These are phyloP conservation scores for Anastatus disparis DNA, from an alignment of 1,140 invertebrate species.

Conservation along the genomic window DNA sequence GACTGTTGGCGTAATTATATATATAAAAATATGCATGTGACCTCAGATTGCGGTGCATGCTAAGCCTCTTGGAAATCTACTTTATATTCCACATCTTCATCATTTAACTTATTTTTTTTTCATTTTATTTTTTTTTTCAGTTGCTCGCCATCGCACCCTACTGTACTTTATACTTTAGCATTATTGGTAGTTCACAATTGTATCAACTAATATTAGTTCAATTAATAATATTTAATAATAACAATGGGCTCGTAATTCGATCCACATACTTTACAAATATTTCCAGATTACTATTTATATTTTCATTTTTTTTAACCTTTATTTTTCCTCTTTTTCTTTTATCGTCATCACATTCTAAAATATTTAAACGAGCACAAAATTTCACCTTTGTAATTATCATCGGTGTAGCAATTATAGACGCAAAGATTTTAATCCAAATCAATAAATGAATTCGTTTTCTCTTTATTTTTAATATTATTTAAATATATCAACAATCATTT, in stretches of 20 bases:
- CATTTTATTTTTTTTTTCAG: not conserved
- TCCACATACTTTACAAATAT: slow-evolving; percentile 44
- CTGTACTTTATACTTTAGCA: slow-evolving; percentile 36
- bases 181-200: slow-evolving; percentile 47
- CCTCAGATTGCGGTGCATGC: slow-evolving; percentile 45
- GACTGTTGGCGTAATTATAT: slow-evolving; percentile 39
- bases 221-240: slow-evolving; percentile 53
- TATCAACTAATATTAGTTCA: slow-evolving; percentile 52
- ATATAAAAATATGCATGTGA: slow-evolving; percentile 54
- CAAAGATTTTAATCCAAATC: slow-evolving; percentile 32
- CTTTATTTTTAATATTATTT: slow-evolving; percentile 11
- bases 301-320: slow-evolving; percentile 33
- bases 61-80: slow-evolving; percentile 51
- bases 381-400: slow-evolving; percentile 30
- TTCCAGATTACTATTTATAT: slow-evolving; percentile 42
- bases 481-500: not conserved
- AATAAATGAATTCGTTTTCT: slow-evolving; percentile 7
- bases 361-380: slow-evolving; percentile 36
- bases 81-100: slow-evolving; percentile 27
- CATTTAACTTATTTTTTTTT: slow-evolving; percentile 36
- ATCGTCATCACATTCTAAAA: slow-evolving; percentile 36
- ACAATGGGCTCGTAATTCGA: slow-evolving; percentile 50
- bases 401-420: slow-evolving; percentile 6
- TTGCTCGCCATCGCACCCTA: slow-evolving; percentile 41
- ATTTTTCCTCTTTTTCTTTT: slow-evolving; percentile 29